Evolutionary conservation across 2,797 vertebrate genomes (phyloP), one percentile per base, ranked within the genome.

Genomic region (Ctenopoma multispine): DNA sequence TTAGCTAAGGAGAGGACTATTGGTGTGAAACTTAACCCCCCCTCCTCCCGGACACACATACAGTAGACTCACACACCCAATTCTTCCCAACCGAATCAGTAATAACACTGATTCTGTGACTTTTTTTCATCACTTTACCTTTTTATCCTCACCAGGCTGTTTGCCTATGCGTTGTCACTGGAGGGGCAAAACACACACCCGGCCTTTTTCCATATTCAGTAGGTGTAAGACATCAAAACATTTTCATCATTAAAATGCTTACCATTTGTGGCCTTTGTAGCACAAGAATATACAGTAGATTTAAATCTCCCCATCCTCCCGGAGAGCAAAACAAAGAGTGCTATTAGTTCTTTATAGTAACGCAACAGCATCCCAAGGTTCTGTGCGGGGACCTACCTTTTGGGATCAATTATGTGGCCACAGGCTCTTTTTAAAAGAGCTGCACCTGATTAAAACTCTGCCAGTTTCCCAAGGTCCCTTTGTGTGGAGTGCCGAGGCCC

Each of bases 391-490:
- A 91, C 89, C 87, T 93, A 92, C 89, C 94, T 94, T 94, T 94
- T 92, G 94, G 94, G 94, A 94, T 94, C 92, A 93, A 93, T 94
- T 94, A 93, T 90, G 91, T 92, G 93, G 90, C 93, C 90, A 87
- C 72, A 47, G 92, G 86, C 90, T 91, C 86, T 92, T 92, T 92
- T 92, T 87, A 90, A 91, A 90, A 92, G 84, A 90, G 85, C 85
- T 56, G 82, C 78, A 88, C 85, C 92, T 94, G 91, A 94, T 94
- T 94, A 94, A 92, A 93, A 93, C 88, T 89, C 91, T 68, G 80
- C 85, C 77, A 68, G 67, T 87, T 89, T 90, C 88, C 89, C 90
- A 87, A 88, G 91, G 87, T 92, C 88, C 91, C 89, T 92, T 92
- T 93, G 91, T 93, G 90, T 80, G 79, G 84, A 87, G 87, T 87